These are phyloP conservation scores for Hirtodrosophila confusa DNA, from an alignment of 2,888 invertebrate genomes.

Conservation along the genomic window DNA sequence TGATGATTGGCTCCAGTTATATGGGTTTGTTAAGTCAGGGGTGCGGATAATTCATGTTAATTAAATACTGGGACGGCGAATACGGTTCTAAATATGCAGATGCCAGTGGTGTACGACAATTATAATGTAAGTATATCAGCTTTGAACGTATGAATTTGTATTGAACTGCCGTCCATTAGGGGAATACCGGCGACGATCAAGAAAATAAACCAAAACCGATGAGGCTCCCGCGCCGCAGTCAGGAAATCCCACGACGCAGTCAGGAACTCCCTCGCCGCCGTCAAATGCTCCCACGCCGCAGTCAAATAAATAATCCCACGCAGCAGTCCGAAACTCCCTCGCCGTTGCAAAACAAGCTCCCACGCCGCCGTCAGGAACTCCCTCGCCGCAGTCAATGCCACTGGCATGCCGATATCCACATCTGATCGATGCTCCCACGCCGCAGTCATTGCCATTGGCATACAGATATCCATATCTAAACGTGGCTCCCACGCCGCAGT, in stretches of 20 bases:
- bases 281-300: conserved; percentile 45
- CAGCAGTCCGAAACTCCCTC: conserved; percentile 12
- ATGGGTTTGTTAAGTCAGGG: conserved; percentile 47
- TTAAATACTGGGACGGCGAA: conserved; percentile 34
- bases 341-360: conserved; percentile 19
- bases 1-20: conserved; percentile 62
- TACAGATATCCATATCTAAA: background rate
- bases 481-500: conserved; percentile 22
- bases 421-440: conserved; percentile 37
- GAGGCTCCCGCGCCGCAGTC: conserved; percentile 30
- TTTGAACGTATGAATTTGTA: conserved; percentile 55
- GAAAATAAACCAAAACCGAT: conserved; percentile 29
- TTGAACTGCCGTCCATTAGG: background rate
- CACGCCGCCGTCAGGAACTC: conserved; percentile 33
- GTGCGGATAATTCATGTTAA: conserved; percentile 45
- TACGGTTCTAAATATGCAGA: conserved; percentile 27
- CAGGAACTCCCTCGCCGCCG: conserved; percentile 62
- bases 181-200: conserved; percentile 65
- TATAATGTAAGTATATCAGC: conserved; percentile 66
- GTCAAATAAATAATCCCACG: background rate
- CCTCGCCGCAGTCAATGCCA: conserved; percentile 28
- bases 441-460: conserved; percentile 46
- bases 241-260: conserved; percentile 62
- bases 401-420: background rate
- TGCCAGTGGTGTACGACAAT: conserved; percentile 35